These are phyloP conservation scores for Ectemnius continuus DNA, from an alignment of 2,888 invertebrate species.

Conservation along the genomic window DNA sequence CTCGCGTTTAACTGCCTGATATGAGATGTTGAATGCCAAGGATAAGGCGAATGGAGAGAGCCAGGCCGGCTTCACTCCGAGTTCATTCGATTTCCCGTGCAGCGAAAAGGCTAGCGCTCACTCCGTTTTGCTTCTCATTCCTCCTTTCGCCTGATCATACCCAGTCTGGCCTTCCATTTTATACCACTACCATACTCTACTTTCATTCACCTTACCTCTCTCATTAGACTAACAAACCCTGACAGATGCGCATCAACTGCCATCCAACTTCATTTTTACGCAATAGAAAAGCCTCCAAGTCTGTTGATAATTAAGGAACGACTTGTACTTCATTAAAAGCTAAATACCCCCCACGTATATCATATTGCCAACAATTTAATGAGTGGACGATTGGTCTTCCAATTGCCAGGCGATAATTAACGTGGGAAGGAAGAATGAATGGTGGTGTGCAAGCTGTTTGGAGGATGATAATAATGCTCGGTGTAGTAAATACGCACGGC, in stretches of 20 bases:
- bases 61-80: not conserved
- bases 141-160: no score
- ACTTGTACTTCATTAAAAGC: not conserved
- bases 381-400: not conserved
- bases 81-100: not conserved
- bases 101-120: not conserved
- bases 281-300: no score
- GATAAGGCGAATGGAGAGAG: not conserved
- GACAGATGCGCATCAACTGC: no score
- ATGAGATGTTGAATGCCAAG: constrained; percentile 1
- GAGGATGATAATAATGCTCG: constrained; percentile 35
- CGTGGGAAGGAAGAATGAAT: constrained; percentile 20
- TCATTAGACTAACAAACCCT: no score
- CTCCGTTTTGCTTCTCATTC: not conserved
- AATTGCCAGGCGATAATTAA: constrained; percentile 37
- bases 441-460: constrained; percentile 11
- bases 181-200: no score
- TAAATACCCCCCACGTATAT: not conserved
- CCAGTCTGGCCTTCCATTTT: no score
- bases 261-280: no score
- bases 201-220: no score
- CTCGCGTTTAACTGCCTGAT: not conserved
- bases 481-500: not conserved
- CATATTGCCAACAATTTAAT: not conserved
- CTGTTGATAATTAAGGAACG: no score